Evolutionary conservation across 2,797 vertebrate genomes (phyloP).

Genomic region (Melanotaenia parkinsoni): DNA sequence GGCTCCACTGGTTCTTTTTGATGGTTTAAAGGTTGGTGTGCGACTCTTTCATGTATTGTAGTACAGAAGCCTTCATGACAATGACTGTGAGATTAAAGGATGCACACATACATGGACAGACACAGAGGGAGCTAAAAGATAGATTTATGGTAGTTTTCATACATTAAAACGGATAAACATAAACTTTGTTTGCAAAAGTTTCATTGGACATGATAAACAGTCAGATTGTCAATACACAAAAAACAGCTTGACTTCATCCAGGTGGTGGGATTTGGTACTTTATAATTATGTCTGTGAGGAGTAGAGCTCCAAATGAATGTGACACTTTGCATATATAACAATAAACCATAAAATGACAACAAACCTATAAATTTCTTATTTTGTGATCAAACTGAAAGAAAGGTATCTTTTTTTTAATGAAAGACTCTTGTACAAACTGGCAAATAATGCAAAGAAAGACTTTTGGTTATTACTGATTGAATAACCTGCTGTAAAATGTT

Average conservation of each 20-base stretch:
- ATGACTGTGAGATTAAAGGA: slow-evolving; percentile 37
- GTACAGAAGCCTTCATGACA: slow-evolving; percentile 5
- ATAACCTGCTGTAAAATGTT: too few relatives aligned
- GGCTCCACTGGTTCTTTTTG: slow-evolving; percentile 7
- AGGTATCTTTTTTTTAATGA: too few relatives aligned
- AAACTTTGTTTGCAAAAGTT: neutral
- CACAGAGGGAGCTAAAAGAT: neutral
- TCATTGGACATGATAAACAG: neutral
- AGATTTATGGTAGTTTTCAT: neutral
- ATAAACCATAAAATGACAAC: neutral
- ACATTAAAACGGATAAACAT: neutral
- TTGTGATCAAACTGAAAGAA: too few relatives aligned
- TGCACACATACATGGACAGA: neutral
- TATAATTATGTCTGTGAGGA: neutral
- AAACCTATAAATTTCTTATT: neutral
- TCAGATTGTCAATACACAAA: neutral
- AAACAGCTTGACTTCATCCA: neutral
- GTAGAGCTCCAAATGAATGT: neutral
- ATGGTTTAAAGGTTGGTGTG: slow-evolving; percentile 11
- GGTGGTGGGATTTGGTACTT: slow-evolving; percentile 1
- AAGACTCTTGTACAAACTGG: too few relatives aligned
- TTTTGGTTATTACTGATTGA: too few relatives aligned
- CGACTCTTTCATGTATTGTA: slow-evolving; percentile 34
- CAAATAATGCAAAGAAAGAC: too few relatives aligned
- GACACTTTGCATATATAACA: neutral